Evolutionary conservation across 64 coral and sea anemone genomes (phyloP).

Genomic region (Hydrozoanthus tunicans): DNA sequence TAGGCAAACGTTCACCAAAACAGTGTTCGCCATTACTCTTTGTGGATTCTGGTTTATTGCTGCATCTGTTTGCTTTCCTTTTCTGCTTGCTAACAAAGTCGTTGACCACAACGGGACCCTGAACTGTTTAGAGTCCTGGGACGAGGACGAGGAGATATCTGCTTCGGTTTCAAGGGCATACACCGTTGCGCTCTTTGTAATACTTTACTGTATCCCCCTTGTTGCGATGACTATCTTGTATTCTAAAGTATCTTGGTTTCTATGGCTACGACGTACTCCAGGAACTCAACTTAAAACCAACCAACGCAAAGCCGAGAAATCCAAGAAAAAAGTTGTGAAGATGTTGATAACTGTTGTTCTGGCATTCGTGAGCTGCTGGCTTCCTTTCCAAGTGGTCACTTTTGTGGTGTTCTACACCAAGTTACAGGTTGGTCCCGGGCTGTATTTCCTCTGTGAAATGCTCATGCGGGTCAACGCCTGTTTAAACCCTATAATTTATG

Average conservation of each 20-base stretch:
- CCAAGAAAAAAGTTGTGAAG: slow-evolving; percentile 28
- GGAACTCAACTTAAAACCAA: slow-evolving; percentile 44
- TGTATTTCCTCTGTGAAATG: neutral
- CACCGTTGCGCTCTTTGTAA: slow-evolving; percentile 30
- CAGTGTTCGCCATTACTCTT: slow-evolving; percentile 7
- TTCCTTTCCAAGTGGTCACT: slow-evolving; percentile 21
- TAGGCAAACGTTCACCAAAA: slow-evolving; percentile 15
- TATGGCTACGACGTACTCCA: slow-evolving; percentile 25
- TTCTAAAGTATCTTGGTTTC: slow-evolving; percentile 44
- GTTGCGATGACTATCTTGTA: slow-evolving; percentile 30
- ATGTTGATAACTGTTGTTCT: slow-evolving; percentile 38
- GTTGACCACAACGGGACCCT: neutral
- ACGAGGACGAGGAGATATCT: neutral
- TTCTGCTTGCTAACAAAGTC: slow-evolving; percentile 10
- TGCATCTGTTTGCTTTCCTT: neutral
- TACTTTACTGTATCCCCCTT: slow-evolving; percentile 38
- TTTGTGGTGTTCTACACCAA: slow-evolving; percentile 14
- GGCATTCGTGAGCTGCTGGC: neutral
- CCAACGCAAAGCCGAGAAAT: slow-evolving; percentile 36
- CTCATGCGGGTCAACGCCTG: slow-evolving; percentile 42
- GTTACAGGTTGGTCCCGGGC: neutral
- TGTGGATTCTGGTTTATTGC: slow-evolving; percentile 10
- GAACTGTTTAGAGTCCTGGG: neutral
- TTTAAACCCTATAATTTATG: slow-evolving; percentile 36
- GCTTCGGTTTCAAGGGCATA: neutral